Percentiles rank a stretch among this genome's conserved stretches.
phyloP scores from a whole-genome alignment of 2,888 invertebrate genomes.

The Calameuta filiformis region DNA sequence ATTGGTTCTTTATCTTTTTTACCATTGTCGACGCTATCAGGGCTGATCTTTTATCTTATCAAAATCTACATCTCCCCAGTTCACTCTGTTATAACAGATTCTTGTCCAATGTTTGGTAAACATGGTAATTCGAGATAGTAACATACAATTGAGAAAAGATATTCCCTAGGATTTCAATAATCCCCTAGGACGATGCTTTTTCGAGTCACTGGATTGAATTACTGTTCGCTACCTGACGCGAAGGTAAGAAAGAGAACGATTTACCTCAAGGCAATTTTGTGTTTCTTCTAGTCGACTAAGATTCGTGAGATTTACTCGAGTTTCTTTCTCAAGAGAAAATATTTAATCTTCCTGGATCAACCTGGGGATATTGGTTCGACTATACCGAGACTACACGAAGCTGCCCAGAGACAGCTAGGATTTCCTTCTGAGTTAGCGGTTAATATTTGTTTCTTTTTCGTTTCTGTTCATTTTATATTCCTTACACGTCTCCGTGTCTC shows the following conservation, averaged over 20 bases:
- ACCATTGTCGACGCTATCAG: neutral
- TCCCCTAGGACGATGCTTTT: neutral
- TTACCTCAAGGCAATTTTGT: neutral
- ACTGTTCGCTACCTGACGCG: neutral
- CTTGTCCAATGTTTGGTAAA: conserved; percentile 47
- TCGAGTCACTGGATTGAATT: neutral
- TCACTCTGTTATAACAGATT: neutral
- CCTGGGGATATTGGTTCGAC: neutral
- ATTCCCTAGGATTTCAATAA: neutral
- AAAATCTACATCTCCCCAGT: neutral
- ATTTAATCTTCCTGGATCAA: neutral
- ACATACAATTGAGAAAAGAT: neutral
- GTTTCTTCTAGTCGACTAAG: neutral
- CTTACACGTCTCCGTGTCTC: neutral
- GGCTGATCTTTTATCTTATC: neutral
- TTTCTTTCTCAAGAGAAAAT: neutral
- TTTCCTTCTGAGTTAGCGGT: neutral
- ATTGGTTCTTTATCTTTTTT: neutral
- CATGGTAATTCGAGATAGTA: conserved; percentile 53
- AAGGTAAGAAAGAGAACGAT: neutral
- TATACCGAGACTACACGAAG: neutral
- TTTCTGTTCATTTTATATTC: neutral
- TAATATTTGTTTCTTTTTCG: neutral
- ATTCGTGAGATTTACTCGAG: neutral
- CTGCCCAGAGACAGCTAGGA: neutral